Evolutionary conservation across 1,140 invertebrate species (phyloP).

Genomic region (Zaprionus vittiger): DNA sequence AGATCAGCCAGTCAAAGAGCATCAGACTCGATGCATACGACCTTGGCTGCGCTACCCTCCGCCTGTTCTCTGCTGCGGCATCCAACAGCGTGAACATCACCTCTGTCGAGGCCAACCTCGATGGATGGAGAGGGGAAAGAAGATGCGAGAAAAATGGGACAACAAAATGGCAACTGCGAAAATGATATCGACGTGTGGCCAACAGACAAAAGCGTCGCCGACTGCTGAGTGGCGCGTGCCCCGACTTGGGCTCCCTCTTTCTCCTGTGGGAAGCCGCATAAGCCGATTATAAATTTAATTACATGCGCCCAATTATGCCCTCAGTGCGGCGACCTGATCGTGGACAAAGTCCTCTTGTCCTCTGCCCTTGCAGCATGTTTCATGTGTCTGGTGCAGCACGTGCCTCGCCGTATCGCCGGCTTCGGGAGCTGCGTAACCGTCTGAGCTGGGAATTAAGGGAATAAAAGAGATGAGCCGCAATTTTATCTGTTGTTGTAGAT

Average conservation of each 20-base stretch:
- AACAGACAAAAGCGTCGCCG: neutral
- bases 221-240: constrained; percentile 13
- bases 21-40: neutral
- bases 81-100: too few relatives aligned
- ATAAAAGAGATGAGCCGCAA: constrained; percentile 21
- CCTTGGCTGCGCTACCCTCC: neutral
- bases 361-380: neutral
- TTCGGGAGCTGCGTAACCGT: constrained; percentile 6
- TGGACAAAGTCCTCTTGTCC: neutral
- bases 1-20: neutral
- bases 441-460: constrained; percentile 36
- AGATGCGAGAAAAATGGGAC: neutral
- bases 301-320: constrained; percentile 32
- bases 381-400: constrained; percentile 1
- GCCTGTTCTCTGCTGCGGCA: too few relatives aligned
- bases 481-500: neutral
- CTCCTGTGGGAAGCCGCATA: constrained; percentile 25
- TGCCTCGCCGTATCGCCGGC: neutral
- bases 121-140: too few relatives aligned
- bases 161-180: neutral
- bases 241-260: neutral
- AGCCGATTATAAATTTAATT: constrained; percentile 47
- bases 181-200: neutral
- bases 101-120: too few relatives aligned
- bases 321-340: neutral